Base-by-base conservation (phyloP, 2,797 vertebrate genomes). In the Helostoma temminkii region DNA sequence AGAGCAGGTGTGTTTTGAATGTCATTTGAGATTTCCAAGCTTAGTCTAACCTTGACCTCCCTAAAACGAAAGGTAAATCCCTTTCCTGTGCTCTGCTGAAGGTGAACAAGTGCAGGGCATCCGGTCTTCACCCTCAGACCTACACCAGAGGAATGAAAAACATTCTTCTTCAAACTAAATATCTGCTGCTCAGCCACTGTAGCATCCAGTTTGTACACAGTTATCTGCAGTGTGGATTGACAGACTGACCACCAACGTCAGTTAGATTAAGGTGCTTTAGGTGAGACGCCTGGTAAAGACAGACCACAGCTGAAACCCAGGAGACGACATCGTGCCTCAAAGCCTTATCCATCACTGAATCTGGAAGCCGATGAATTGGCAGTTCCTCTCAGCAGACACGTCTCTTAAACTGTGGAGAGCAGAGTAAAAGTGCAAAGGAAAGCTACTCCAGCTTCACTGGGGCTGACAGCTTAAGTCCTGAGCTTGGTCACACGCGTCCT, bases 31-130 rank as follows among this genome's bases (percentile, higher is more conserved):
- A 3, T 6, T 3, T 42, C 42, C 39, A 25, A 50, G n/a, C 41
- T 25, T 26, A 2, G 3, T 52, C 22, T 47, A 9, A 62, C 36
- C 28, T 9, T 1, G 4, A 7, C 32, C 30, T 10, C 25, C 22
- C 6, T 48, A 21, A 73, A 68, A 12, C 14, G 1, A 64, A 66
- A 83, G 63, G 41, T 65, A 58, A 77, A 71, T 71, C 62, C 57
- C 54, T 52, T 26, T 46, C 41, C 32, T 64, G 42, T 49, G 34
- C 52, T 18, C 25, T 49, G 49, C 24, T 24, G 24, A 60, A 65
- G n/a, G 26, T 70, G 59, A 66, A 63, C 6, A 15, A 57, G 9
- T 12, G 19, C 24, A 32, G 15, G 42, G 7, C 16, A 62, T 47
- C 19, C 3, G 16, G 39, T 50, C 54, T 14, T 41, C 26, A 68